Evolutionary conservation across 2,113 vertebrate genomes (phyloP), one percentile per base, ranked within the genome.

Genomic region (Xiphias gladius): DNA sequence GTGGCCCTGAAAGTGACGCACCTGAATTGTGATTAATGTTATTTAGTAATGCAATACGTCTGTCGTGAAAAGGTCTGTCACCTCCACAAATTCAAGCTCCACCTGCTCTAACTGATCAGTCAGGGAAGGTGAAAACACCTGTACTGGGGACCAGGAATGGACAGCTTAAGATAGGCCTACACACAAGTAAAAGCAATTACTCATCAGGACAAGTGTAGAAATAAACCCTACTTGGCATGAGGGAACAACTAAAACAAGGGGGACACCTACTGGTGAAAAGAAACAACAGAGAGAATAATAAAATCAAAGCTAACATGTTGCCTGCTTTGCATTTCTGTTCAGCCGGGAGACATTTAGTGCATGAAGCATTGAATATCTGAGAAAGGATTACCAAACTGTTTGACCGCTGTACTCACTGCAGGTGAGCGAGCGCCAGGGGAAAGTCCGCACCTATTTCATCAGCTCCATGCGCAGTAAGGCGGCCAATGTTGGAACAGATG

Each of bases 371-470:
- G 2, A n/a, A 54, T 22, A 54, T 22, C 8, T 22, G 50, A n/a
- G 50, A 19, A 3, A 32, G 16, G 55, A 16, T 66, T 2, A 32
- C 6, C 5, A 7, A 52, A n/a, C 2, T 26, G 32, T 26, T 14
- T 14, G 22, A 48, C 26, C 22, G 24, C 20, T 62, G 26, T 24
- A 26, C 13, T 63, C 28, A 17, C 73, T 63, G 55, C 6, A 94
- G 94, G 92, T 94, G 85, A 99, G 98, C 22, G 98, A 99, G 89
- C 93, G 95, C 74, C 96, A 97, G 90, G 98, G 98, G 71, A 97
- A 97, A 84, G 95, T 99, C 84, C 97, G 97, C 85, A 99, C 98
- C 0, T 98, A 98, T 93, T 99, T 99, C 96, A 96, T 99, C 92
- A 96, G 96, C 93, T 98, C 95, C 93, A 77, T 86, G 78, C 96